Evolutionary conservation across 2,113 vertebrate genomes (phyloP).

Genomic region (Phylloscopus trochilus): DNA sequence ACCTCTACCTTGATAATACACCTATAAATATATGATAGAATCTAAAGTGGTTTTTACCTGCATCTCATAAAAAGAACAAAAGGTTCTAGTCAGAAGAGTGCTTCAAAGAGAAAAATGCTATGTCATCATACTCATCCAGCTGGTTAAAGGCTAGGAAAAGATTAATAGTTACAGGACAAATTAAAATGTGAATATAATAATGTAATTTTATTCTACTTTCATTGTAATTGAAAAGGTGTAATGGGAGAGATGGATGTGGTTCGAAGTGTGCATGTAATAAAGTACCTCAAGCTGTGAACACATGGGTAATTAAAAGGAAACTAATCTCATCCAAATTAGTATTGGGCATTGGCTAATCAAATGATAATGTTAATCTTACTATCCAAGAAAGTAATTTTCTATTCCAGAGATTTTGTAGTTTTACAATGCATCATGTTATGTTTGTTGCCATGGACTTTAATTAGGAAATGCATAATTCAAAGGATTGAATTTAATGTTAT

Average conservation of each 20-base stretch:
- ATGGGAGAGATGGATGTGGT: constrained; percentile 36
- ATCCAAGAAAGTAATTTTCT: constrained; percentile 18
- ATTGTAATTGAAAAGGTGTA: constrained; percentile 52
- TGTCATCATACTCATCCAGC: background rate
- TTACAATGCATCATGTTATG: background rate
- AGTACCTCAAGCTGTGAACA: constrained; percentile 36
- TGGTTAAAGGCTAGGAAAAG: background rate
- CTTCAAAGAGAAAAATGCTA: background rate
- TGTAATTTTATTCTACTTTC: constrained; percentile 30
- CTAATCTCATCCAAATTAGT: constrained; percentile 16
- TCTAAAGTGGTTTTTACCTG: background rate
- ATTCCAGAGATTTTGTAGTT: background rate
- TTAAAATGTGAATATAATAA: constrained; percentile 50
- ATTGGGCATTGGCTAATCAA: constrained; percentile 34
- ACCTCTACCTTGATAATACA: background rate
- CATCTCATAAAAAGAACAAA: background rate
- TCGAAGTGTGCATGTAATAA: constrained; percentile 28
- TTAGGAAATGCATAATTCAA: constrained; percentile 12
- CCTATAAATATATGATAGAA: background rate
- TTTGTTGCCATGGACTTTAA: background rate
- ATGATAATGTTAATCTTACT: constrained; percentile 6
- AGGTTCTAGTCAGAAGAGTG: background rate
- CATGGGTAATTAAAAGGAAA: constrained; percentile 51
- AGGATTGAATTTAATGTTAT: background rate
- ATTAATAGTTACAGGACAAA: constrained; percentile 37